Percentiles rank a stretch among this genome's conserved stretches.
Evolutionary conservation across 2,888 invertebrate genomes (phyloP).

Genomic region (Capitulum mitella): DNA sequence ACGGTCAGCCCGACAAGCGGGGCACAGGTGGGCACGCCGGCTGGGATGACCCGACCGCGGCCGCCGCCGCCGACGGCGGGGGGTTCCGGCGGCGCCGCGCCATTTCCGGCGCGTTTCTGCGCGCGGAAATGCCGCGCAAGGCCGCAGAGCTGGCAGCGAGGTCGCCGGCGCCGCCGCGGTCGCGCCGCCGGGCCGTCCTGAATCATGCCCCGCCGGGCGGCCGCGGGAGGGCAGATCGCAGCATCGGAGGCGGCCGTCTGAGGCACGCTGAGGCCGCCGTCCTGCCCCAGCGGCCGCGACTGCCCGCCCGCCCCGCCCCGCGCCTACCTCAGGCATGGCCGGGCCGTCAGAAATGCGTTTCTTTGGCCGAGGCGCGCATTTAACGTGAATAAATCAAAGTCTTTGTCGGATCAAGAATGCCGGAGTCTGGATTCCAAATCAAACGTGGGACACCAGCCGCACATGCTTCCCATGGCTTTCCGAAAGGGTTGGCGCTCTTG

Average conservation of each 20-base stretch:
- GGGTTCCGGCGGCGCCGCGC: background rate
- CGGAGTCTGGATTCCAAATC: background rate
- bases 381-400: slow-evolving; percentile 16
- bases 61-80: background rate
- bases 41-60: background rate
- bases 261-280: too few relatives aligned
- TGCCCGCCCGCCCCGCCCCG: background rate
- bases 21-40: background rate
- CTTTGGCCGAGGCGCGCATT: background rate
- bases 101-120: background rate
- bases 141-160: background rate
- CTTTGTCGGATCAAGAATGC: background rate
- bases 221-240: background rate
- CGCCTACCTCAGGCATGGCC: background rate
- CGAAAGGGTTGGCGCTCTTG: background rate
- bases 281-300: background rate
- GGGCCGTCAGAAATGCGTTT: background rate
- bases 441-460: background rate
- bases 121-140: slow-evolving; percentile 10
- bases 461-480: background rate
- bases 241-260: too few relatives aligned
- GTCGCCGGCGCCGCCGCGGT: background rate
- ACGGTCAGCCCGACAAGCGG: background rate
- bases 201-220: background rate
- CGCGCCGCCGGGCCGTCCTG: background rate